phyloP scores from a whole-genome alignment of 2,888 invertebrate species.

The Hoplodrina blanda region DNA sequence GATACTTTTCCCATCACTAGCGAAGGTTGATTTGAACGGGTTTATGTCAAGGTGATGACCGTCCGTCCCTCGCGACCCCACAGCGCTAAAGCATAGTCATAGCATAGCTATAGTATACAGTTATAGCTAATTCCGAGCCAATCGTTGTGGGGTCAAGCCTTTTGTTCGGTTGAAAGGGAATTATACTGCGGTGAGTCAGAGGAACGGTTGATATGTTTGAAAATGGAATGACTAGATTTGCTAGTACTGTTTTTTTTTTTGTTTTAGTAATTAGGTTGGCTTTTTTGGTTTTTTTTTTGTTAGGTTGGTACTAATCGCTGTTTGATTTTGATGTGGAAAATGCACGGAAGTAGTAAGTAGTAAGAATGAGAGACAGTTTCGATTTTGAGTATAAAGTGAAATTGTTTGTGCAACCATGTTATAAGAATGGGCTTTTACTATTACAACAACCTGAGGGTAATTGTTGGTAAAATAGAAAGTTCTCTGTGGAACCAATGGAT shows the following conservation, averaged over 20 bases:
- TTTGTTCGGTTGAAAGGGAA: constrained; percentile 33
- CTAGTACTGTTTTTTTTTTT: background rate
- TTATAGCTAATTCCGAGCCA: constrained; percentile 31
- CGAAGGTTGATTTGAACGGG: constrained; percentile 60
- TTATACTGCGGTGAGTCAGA: constrained; percentile 32
- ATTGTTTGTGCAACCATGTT: no score
- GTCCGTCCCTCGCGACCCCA: constrained; percentile 51
- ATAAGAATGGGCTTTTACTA: no score
- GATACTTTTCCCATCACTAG: constrained; percentile 53
- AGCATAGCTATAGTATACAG: constrained; percentile 16
- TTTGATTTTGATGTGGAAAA: no score
- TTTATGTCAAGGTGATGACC: constrained; percentile 62
- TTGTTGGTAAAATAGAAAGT: no score
- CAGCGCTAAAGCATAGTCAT: constrained; percentile 12
- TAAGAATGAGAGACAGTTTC: no score
- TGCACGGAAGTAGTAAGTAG: no score
- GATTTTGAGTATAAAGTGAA: no score
- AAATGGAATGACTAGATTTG: constrained; percentile 8
- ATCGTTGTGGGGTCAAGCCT: constrained; percentile 40
- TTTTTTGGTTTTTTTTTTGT: background rate
- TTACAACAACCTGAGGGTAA: no score
- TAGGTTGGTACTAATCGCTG: no score
- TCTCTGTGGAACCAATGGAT: no score
- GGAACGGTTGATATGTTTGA: background rate
- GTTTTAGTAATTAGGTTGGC: background rate